phyloP scores from a whole-genome alignment of 1,140 invertebrate species.

The Cataglyphis hispanica region DNA sequence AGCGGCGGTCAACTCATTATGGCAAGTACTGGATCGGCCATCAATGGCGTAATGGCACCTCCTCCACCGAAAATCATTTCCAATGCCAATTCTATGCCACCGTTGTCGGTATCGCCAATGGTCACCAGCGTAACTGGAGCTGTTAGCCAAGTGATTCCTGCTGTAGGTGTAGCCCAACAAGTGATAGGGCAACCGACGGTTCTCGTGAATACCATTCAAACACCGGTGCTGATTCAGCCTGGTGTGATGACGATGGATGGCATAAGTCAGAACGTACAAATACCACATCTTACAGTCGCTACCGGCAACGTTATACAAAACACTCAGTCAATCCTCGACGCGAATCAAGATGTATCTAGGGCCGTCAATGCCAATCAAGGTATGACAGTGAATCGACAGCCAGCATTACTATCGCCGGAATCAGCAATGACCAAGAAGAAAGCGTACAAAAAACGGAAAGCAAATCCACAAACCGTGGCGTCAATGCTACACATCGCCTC shows the following conservation, averaged over 20 bases:
- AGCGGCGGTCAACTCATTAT: conserved; percentile 92
- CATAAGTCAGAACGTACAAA: conserved; percentile 89
- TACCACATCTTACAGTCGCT: conserved; percentile 89
- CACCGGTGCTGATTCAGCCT: conserved; percentile 93
- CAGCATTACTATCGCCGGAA: conserved; percentile 90
- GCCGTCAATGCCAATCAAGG: conserved; percentile 85
- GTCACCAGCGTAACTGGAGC: conserved; percentile 91
- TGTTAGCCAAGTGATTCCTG: conserved; percentile 89
- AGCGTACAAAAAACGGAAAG: conserved; percentile 91
- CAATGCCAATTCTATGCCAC: conserved; percentile 88
- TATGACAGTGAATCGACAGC: conserved; percentile 86
- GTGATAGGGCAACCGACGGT: conserved; percentile 92
- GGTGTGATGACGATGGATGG: conserved; percentile 90
- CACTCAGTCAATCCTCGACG: conserved; percentile 85
- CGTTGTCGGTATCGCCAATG: conserved; percentile 89
- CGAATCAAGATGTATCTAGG: conserved; percentile 86
- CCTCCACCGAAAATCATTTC: conserved; percentile 89
- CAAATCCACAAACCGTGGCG: conserved; percentile 90
- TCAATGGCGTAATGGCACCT: conserved; percentile 88
- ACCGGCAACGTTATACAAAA: conserved; percentile 90
- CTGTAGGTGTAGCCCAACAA: conserved; percentile 88
- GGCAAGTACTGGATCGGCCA: conserved; percentile 87
- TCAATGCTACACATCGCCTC: conserved; percentile 92
- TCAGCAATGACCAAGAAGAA: conserved; percentile 88
- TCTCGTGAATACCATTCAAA: conserved; percentile 93